These are phyloP conservation scores for Muscidifurax raptorellus DNA, from an alignment of 1,140 invertebrate genomes.

Conservation along the genomic window DNA sequence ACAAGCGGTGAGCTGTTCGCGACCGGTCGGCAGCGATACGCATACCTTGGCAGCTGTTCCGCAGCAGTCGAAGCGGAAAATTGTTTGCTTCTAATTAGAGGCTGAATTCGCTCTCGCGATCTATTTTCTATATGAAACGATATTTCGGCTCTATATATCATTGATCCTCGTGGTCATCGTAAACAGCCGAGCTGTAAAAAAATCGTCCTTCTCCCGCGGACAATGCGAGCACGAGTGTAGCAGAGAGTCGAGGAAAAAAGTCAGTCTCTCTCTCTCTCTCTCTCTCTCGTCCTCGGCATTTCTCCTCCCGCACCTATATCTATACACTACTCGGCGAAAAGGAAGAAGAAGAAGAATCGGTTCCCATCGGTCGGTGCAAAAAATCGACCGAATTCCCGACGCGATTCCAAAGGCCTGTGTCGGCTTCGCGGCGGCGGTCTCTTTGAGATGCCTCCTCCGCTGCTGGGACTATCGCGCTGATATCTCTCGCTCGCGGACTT, in stretches of 20 bases:
- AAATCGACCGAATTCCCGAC: slow-evolving; percentile 22
- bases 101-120: neutral
- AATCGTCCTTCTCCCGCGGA: neutral
- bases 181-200: too few species aligned
- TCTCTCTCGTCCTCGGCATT: too few species aligned
- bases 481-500: slow-evolving; percentile 42
- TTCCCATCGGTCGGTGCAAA: neutral
- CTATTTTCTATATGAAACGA: neutral
- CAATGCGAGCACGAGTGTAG: slow-evolving; percentile 5
- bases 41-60: neutral
- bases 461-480: slow-evolving; percentile 4
- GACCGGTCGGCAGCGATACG: neutral
- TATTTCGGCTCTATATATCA: neutral
- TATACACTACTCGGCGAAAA: neutral
- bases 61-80: neutral
- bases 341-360: slow-evolving; percentile 10
- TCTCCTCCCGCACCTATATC: too few species aligned
- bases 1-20: slow-evolving; percentile 17
- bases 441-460: slow-evolving; percentile 23
- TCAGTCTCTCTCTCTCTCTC: too few species aligned
- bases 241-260: too few species aligned
- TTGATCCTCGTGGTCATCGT: neutral
- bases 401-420: neutral
- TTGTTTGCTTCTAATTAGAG: neutral
- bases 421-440: slow-evolving; percentile 26